Conservation (phyloP, 2,888 invertebrate genomes). For the Euproctis similis region DNA sequence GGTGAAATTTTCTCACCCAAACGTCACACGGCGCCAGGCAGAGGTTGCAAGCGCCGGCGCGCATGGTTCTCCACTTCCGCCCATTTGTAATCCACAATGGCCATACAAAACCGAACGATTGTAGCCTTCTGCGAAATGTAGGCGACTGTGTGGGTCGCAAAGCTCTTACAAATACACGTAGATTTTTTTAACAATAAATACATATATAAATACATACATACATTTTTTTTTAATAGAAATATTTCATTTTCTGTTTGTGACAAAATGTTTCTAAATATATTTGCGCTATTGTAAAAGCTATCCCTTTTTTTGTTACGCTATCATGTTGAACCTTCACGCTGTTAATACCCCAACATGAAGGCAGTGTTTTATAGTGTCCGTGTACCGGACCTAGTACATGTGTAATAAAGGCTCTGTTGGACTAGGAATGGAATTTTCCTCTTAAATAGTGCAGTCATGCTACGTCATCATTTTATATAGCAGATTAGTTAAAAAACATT, state of each 20-base stretch:
- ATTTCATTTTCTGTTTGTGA: background rate
- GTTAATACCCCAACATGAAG: no score
- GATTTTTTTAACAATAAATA: conserved; percentile 59
- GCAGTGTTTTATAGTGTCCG: no score
- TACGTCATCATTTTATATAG: no score
- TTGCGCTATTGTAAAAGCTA: no score
- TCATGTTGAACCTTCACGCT: no score
- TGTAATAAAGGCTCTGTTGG: no score
- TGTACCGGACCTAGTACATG: no score
- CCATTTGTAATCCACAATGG: conserved; percentile 64
- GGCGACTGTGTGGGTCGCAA: conserved; percentile 59
- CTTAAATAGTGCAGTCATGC: no score
- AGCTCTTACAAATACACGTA: conserved; percentile 38
- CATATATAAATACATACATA: no score
- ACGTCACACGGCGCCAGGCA: conserved; percentile 47
- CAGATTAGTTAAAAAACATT: no score
- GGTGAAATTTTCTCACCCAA: conserved; percentile 67
- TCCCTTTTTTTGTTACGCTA: no score
- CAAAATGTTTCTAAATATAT: background rate
- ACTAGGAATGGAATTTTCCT: no score
- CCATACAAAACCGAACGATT: conserved; percentile 37
- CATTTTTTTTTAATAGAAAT: conserved; percentile 26
- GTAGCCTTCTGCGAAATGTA: conserved; percentile 61
- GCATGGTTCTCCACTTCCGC: conserved; percentile 43
- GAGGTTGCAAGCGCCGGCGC: conserved; percentile 52